Base-by-base conservation (phyloP, 1,140 invertebrate species). In the Drosophila fuyamai region DNA sequence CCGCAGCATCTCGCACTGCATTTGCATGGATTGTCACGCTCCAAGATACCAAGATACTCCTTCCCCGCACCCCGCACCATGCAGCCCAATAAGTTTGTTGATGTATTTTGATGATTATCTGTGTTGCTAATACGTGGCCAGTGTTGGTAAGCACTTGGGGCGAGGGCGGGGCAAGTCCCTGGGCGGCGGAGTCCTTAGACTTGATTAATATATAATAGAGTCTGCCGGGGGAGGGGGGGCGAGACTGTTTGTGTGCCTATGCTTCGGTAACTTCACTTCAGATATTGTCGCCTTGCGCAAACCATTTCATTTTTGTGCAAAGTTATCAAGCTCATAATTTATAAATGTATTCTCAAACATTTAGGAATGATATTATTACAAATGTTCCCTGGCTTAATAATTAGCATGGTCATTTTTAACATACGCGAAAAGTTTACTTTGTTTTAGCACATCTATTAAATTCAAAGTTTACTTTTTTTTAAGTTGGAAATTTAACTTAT, bases 51-150 rank as follows among this genome's bases (percentile, higher is more conserved):
- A 27, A 23, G 23, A 35, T 10, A 32, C 27, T 14, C 12, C 4
- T 38, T n/a, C 38, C 5, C 6, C 57, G 44, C 32, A 9, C n/a
- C 62, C 32, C 23, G 16, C 56, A 38, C 44, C 36, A n/a, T n/a
- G n/a, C n/a, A n/a, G n/a, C n/a, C 38, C 47, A 78, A 78, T 78
- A 78, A 78, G 76, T 77, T 77, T 68, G 73, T 68, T 76, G 62
- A 77, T 77, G 74, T 77, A 76, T 77, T 76, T 77, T 68, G 65
- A 77, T 77, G 74, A 77, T 77, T 77, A 76, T 76, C 74, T 77
- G 74, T 68, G 63, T 55, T 68, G 55, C 65, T 77, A 77, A 77
- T 77, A 76, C 74, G 74, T 76, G 74, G 74, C 74, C 63, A 76
- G 73, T 77, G 73, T 76, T 76, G 55, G 61, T 46, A 66, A 76